phyloP scores from a whole-genome alignment of 2,888 invertebrate genomes.

The Lymantria monacha region DNA sequence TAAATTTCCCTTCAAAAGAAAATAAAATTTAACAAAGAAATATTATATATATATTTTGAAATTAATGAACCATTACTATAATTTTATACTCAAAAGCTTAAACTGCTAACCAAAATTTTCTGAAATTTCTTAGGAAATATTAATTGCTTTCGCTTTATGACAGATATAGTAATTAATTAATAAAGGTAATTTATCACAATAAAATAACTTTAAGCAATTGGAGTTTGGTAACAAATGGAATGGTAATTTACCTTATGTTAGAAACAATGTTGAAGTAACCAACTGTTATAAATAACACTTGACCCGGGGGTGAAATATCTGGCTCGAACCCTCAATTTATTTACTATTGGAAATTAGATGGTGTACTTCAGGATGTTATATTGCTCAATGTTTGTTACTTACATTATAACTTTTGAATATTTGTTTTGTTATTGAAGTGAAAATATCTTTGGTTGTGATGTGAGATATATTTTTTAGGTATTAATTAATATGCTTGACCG shows the following conservation, averaged over 20 bases:
- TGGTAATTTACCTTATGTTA: not conserved
- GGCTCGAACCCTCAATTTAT: not conserved
- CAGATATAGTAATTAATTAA: not conserved
- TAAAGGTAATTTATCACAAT: not conserved
- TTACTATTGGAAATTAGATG: not conserved
- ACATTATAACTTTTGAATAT: too few relatives aligned
- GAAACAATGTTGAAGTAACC: not conserved
- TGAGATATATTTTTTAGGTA: too few relatives aligned
- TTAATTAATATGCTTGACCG: too few relatives aligned
- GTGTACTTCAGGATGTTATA: too few relatives aligned
- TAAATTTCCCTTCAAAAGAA: too few relatives aligned
- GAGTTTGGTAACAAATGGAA: not conserved
- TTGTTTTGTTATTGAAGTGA: too few relatives aligned
- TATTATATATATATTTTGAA: too few relatives aligned
- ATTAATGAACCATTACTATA: too few relatives aligned
- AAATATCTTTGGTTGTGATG: too few relatives aligned
- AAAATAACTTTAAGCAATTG: not conserved
- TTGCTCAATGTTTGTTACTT: too few relatives aligned
- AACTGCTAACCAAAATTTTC: not conserved
- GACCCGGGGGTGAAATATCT: not conserved
- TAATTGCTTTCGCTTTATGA: not conserved
- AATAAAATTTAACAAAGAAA: too few relatives aligned
- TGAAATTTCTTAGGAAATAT: not conserved
- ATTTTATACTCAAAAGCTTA: not conserved
- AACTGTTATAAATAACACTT: not conserved